A percentile compares a stretch with the other conserved stretches of the same genome.
Evolutionary conservation across 2,888 invertebrate species (phyloP).

Genomic region (Drosophila lacicola): DNA sequence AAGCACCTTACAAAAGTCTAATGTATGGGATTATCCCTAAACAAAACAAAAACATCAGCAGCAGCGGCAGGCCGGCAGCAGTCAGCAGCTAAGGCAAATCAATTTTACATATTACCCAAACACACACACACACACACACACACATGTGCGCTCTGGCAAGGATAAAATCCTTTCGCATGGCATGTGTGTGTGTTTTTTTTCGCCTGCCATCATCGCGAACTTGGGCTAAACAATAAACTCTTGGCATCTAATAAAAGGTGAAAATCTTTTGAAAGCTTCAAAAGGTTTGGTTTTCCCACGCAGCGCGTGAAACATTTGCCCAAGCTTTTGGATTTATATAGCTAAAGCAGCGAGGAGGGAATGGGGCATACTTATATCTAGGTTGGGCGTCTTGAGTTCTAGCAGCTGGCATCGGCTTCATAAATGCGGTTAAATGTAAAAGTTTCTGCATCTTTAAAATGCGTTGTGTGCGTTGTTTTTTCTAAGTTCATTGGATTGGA

Average conservation of each 20-base stretch:
- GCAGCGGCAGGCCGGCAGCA: constrained; percentile 22
- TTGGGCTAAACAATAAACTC: constrained; percentile 79
- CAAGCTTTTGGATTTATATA: constrained; percentile 37
- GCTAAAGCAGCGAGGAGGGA: neutral
- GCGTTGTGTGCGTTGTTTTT: constrained; percentile 61
- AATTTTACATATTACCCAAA: constrained; percentile 69
- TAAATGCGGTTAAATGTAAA: constrained; percentile 81
- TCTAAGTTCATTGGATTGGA: constrained; percentile 59
- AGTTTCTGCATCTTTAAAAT: constrained; percentile 71
- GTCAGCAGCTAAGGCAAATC: constrained; percentile 63
- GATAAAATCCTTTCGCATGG: constrained; percentile 64
- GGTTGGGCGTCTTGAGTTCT: constrained; percentile 18
- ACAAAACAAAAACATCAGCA: constrained; percentile 63
- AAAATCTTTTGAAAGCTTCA: constrained; percentile 79
- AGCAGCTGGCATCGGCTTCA: constrained; percentile 61
- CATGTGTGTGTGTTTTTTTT: constrained; percentile 34
- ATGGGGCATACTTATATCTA: constrained; percentile 11
- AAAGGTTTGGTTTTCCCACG: constrained; percentile 59
- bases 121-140: constrained; percentile 11
- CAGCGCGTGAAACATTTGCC: constrained; percentile 37
- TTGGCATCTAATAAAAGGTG: constrained; percentile 80
- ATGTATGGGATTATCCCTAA: constrained; percentile 77
- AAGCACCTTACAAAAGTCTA: constrained; percentile 72
- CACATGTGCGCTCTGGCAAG: constrained; percentile 21
- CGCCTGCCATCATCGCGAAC: constrained; percentile 57